phyloP scores from a whole-genome alignment of 2,797 vertebrate species.

The Gorsachius magnificus region DNA sequence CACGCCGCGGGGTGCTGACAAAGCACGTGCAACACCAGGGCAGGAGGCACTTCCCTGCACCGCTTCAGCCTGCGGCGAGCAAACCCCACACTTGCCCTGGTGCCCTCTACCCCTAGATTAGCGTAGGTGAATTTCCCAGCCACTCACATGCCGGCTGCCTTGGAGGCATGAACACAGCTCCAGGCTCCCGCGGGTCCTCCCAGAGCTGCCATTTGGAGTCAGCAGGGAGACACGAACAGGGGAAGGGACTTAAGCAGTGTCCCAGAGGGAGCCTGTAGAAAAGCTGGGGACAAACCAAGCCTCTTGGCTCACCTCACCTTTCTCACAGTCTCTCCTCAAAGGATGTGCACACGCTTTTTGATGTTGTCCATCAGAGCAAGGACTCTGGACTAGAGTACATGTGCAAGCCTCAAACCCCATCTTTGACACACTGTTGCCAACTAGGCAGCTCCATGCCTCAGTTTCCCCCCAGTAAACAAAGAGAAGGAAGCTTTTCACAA shows the following conservation, averaged over 20 bases:
- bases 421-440: not conserved
- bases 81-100: not conserved
- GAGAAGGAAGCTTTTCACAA: not conserved
- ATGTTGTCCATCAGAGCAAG: not conserved
- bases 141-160: not conserved
- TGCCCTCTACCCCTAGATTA: not conserved
- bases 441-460: not conserved
- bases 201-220: not conserved
- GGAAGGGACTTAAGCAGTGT: not conserved
- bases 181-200: not conserved
- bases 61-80: rapidly evolving
- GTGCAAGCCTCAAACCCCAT: not conserved
- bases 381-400: not conserved
- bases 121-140: not conserved
- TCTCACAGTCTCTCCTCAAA: not conserved
- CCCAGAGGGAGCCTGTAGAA: not conserved
- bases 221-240: not conserved
- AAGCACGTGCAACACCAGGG: not conserved
- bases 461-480: not conserved
- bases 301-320: not conserved
- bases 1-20: rapidly evolving
- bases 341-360: rapidly evolving
- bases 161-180: not conserved
- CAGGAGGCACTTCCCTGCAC: not conserved
- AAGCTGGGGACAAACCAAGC: not conserved